A percentile compares a stretch with the other conserved stretches of the same genome.
These are phyloP conservation scores for Aelia acuminata DNA, from an alignment of 2,888 invertebrate genomes.

Conservation along the genomic window DNA sequence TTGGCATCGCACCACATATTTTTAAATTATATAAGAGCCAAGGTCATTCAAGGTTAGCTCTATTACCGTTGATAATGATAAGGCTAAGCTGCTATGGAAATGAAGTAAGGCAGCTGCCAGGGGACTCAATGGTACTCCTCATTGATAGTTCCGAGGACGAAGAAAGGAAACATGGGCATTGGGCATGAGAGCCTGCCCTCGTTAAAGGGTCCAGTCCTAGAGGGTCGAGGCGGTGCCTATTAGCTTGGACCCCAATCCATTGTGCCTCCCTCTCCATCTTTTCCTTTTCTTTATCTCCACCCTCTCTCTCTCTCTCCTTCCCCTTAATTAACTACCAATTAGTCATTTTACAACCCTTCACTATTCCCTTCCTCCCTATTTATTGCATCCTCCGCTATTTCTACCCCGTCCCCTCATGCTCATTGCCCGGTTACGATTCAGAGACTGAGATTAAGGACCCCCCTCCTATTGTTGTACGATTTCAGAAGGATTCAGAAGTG, in stretches of 20 bases:
- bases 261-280: slow-evolving; percentile 38
- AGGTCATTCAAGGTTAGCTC: neutral
- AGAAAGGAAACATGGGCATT: neutral
- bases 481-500: neutral
- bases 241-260: neutral
- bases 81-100: neutral
- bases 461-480: neutral
- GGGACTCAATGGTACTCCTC: neutral
- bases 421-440: neutral
- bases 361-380: neutral
- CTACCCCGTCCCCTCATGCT: neutral
- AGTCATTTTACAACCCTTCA: slow-evolving; percentile 34
- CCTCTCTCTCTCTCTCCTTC: slow-evolving; percentile 46
- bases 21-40: neutral
- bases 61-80: neutral
- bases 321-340: slow-evolving; percentile 48
- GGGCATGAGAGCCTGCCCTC: slow-evolving; percentile 14
- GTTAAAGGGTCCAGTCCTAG: neutral
- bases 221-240: neutral
- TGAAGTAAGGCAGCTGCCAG: neutral
- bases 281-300: slow-evolving; percentile 46
- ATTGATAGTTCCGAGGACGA: neutral
- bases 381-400: neutral
- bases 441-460: neutral
- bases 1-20: too few species aligned